Base-by-base conservation (phyloP, 2,888 invertebrate species). In the Plebejus melissa region DNA sequence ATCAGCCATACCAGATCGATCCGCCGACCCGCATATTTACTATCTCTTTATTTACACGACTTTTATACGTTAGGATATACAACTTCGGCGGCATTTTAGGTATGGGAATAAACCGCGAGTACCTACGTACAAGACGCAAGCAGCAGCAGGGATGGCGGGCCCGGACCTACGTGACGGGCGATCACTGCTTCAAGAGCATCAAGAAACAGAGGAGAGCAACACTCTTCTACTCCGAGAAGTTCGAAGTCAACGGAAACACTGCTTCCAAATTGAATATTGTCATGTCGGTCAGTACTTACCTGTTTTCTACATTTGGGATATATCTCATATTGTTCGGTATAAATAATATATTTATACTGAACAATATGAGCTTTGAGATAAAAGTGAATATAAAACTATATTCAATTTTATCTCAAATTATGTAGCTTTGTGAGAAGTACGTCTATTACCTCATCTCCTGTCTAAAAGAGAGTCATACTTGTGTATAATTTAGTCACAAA, bases 181-280 rank as follows among this genome's bases (percentile, higher is more conserved):
- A 88, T 77, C 82, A 81, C 58, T 91, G 92, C 77, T 91, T 82
- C 79, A 86, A 82, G 78, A 82, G 80, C 69, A 16, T 76, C 0
- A 85, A 82, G 74, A 81, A 80, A 57, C 84, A 82, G 38, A 79
- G 78, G 5, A 28, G 36, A 0, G 79, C 82, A 0, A 71, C 85
- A 0, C 82, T 89, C 71, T 91, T 92, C 79, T 92, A 91, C 78
- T 81, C 84, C 0, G 92, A 92, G 77, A 83, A 76, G 65, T 92
- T 92, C 80, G 83, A 85, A 76, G 90, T 91, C 1, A 83, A 81
- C 54, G 83, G 87, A 13, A 82, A 86, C 11, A 85, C 84, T 7
- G 83, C 86, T 0, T 85, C 84, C 0, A 86, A 83, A 77, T 54
- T 89, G 3, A 83, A 83, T 41, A 74, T 84, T 22, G 77, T 79